Conservation (phyloP, 2,113 vertebrate genomes). For the Emydocephalus ijimae region DNA sequence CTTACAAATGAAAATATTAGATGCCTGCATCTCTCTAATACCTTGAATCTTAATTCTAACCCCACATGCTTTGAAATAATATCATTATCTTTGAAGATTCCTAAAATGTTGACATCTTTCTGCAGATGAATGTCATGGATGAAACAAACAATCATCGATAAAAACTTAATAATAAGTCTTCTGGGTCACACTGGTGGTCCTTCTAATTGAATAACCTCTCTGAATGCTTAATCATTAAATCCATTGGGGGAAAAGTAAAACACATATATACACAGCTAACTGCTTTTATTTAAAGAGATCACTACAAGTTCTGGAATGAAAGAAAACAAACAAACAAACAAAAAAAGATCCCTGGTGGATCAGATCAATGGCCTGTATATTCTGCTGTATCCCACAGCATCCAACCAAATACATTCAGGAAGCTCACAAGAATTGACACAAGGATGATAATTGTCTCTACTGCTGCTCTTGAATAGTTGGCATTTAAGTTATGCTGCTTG, state of each 20-base stretch:
- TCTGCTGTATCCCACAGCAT: not conserved
- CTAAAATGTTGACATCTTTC: not conserved
- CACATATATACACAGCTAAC: not conserved
- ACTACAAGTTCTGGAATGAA: not conserved
- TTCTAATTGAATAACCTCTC: slow-evolving; percentile 12
- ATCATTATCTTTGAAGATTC: not conserved
- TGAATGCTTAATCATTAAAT: slow-evolving; percentile 19
- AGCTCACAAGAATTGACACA: not conserved
- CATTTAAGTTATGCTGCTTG: not conserved
- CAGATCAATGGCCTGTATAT: not conserved
- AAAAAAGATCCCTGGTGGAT: not conserved
- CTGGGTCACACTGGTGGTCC: not conserved
- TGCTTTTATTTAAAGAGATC: not conserved
- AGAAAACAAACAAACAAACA: not conserved
- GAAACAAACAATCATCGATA: not conserved
- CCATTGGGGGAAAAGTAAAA: not conserved
- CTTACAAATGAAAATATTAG: not conserved
- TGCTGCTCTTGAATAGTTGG: not conserved
- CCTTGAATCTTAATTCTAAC: not conserved
- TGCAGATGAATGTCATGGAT: not conserved
- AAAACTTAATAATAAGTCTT: slow-evolving; percentile 29
- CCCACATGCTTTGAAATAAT: not conserved
- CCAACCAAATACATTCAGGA: not conserved
- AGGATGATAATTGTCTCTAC: not conserved
- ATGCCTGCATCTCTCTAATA: not conserved